Conservation (phyloP, 2,113 vertebrate genomes). For the Hippocampus comes region DNA sequence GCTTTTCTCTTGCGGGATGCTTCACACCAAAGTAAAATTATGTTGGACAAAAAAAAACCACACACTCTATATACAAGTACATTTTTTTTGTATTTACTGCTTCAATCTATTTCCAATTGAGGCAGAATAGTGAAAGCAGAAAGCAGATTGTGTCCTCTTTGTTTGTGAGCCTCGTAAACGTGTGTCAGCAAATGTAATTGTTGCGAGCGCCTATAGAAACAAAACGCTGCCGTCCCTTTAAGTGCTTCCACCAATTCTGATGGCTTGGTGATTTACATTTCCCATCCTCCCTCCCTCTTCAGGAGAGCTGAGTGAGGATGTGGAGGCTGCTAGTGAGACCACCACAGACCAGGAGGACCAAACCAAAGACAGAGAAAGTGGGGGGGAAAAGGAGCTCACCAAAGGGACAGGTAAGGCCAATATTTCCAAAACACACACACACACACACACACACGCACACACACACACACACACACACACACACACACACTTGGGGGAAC, state of each 20-base stretch:
- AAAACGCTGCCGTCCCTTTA: slow-evolving; percentile 79
- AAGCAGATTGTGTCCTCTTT: slow-evolving; percentile 64
- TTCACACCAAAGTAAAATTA: not conserved
- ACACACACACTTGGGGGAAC: slow-evolving; percentile 40
- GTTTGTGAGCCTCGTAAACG: slow-evolving; percentile 69
- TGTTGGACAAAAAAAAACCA: not conserved
- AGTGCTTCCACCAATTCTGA: slow-evolving; percentile 83
- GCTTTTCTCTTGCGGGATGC: not conserved
- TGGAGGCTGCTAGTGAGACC: slow-evolving; percentile 87
- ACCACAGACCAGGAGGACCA: slow-evolving; percentile 88
- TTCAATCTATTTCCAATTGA: slow-evolving; percentile 36
- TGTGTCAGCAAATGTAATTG: slow-evolving; percentile 76
- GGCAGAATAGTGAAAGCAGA: slow-evolving; percentile 40
- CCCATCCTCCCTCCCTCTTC: slow-evolving; percentile 77
- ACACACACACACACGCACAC: slow-evolving; percentile 48
- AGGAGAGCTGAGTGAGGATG: slow-evolving; percentile 95
- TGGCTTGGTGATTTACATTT: slow-evolving; percentile 80
- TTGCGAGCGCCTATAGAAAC: slow-evolving; percentile 74
- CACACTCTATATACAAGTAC: slow-evolving; percentile 1
- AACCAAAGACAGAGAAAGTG: slow-evolving; percentile 89
- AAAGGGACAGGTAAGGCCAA: slow-evolving; percentile 88
- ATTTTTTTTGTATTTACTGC: slow-evolving; percentile 23
- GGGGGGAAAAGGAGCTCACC: slow-evolving; percentile 88
- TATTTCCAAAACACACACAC: slow-evolving; percentile 61
- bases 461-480: slow-evolving; percentile 49